These are phyloP conservation scores for Apis laboriosa DNA, from an alignment of 1,140 invertebrate species.

Conservation along the genomic window DNA sequence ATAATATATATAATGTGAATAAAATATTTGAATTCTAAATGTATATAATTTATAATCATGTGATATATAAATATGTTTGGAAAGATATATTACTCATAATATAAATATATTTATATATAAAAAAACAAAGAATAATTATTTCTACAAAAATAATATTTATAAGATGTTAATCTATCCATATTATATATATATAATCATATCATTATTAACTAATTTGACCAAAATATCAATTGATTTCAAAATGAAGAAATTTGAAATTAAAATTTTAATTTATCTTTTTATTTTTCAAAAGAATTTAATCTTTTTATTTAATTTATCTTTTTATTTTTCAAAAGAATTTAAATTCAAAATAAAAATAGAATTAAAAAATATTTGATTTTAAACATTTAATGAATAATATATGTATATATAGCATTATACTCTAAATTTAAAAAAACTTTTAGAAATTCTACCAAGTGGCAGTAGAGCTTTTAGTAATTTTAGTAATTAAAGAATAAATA, in stretches of 20 bases:
- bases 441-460: conserved; percentile 49
- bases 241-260: neutral
- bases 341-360: neutral
- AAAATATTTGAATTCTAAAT: neutral
- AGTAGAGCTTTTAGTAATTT: conserved; percentile 25
- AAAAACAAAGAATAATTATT: neutral
- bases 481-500: neutral
- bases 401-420: neutral
- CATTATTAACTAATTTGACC: neutral
- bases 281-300: no score
- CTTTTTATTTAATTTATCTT: neutral
- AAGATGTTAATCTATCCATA: neutral
- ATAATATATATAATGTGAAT: neutral
- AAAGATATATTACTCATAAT: neutral
- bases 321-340: conserved; percentile 7
- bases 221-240: neutral
- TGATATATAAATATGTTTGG: conserved; percentile 1
- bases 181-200: neutral
- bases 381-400: neutral
- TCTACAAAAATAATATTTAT: conserved; percentile 3
- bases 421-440: neutral
- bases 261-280: neutral
- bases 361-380: neutral
- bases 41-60: neutral
- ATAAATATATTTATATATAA: conserved; percentile 1